phyloP scores from a whole-genome alignment of 2,113 vertebrate species.

The Melanotaenia duboulayi region DNA sequence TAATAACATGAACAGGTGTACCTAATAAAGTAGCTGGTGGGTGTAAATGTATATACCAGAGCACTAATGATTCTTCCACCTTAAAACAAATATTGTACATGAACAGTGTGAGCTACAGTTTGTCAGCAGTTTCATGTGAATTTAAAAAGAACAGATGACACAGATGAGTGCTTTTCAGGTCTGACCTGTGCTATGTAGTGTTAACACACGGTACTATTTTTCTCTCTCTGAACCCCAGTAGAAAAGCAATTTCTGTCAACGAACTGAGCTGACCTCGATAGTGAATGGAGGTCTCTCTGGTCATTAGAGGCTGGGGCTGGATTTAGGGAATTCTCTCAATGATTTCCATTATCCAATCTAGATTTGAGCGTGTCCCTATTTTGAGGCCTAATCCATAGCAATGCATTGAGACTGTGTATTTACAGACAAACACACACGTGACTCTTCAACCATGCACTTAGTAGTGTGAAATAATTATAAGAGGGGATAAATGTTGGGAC shows the following conservation, averaged over 20 bases:
- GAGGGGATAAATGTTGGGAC: constrained; percentile 69
- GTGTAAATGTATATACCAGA: too few species aligned
- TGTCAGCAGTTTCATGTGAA: background rate
- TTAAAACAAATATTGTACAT: background rate
- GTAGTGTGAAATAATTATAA: constrained; percentile 76
- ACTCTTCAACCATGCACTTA: constrained; percentile 53
- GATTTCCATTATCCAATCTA: constrained; percentile 42
- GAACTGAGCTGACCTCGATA: constrained; percentile 1
- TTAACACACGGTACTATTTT: too few species aligned
- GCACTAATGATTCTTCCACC: background rate
- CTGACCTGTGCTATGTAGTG: background rate
- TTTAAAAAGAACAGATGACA: too few species aligned
- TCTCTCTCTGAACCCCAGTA: background rate
- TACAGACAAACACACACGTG: constrained; percentile 8
- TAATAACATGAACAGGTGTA: too few species aligned
- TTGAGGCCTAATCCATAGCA: constrained; percentile 44
- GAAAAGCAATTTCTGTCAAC: constrained; percentile 20
- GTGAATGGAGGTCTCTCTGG: constrained; percentile 3
- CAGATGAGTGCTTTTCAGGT: background rate
- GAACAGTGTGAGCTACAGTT: background rate
- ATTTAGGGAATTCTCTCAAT: constrained; percentile 37
- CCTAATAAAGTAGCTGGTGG: too few species aligned
- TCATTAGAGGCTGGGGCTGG: constrained; percentile 17
- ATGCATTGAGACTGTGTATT: constrained; percentile 44
- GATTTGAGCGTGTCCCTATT: constrained; percentile 35